These are phyloP conservation scores for Chunga burmeisteri DNA, from an alignment of 2,113 vertebrate genomes.

Conservation along the genomic window DNA sequence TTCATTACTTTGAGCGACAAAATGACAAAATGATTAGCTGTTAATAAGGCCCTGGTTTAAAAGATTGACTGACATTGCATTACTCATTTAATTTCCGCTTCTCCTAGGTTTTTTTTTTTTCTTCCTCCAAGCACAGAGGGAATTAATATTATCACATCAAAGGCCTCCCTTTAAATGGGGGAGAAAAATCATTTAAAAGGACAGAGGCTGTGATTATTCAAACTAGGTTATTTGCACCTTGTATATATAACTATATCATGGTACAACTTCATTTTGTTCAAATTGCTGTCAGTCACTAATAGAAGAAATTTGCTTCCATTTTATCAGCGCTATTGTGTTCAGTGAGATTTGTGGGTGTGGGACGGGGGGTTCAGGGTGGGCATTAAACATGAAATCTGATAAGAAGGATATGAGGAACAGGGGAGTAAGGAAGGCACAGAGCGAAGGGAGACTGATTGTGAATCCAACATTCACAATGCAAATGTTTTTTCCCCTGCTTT, in stretches of 20 bases:
- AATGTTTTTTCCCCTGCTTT: slow-evolving; percentile 32
- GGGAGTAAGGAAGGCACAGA: slow-evolving; percentile 75
- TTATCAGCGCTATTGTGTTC: slow-evolving; percentile 88
- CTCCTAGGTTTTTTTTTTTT: slow-evolving; percentile 74
- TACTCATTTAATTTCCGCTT: slow-evolving; percentile 96
- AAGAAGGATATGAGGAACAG: slow-evolving; percentile 83
- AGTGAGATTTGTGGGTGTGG: slow-evolving; percentile 67
- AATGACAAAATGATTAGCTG: slow-evolving; percentile 93
- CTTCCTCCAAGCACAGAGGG: slow-evolving; percentile 81
- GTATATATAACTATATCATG: slow-evolving; percentile 83
- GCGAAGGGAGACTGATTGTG: slow-evolving; percentile 73
- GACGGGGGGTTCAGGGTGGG: slow-evolving; percentile 67
- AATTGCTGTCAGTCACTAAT: slow-evolving; percentile 93
- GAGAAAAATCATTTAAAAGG: slow-evolving; percentile 96
- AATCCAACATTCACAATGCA: slow-evolving; percentile 74
- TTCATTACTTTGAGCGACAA: slow-evolving; percentile 85
- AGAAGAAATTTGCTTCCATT: slow-evolving; percentile 91
- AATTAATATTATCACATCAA: slow-evolving; percentile 98
- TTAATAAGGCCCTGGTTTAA: slow-evolving; percentile 89
- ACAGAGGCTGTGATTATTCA: slow-evolving; percentile 95
- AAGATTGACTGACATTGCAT: slow-evolving; percentile 93
- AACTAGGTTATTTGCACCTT: slow-evolving; percentile 92
- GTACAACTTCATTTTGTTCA: slow-evolving; percentile 96
- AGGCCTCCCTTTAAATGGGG: slow-evolving; percentile 89
- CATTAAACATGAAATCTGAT: slow-evolving; percentile 87